Percentiles rank a stretch among this genome's conserved stretches.
phyloP scores from a whole-genome alignment of 1,140 invertebrate genomes.

The Cherax quadricarinatus region DNA sequence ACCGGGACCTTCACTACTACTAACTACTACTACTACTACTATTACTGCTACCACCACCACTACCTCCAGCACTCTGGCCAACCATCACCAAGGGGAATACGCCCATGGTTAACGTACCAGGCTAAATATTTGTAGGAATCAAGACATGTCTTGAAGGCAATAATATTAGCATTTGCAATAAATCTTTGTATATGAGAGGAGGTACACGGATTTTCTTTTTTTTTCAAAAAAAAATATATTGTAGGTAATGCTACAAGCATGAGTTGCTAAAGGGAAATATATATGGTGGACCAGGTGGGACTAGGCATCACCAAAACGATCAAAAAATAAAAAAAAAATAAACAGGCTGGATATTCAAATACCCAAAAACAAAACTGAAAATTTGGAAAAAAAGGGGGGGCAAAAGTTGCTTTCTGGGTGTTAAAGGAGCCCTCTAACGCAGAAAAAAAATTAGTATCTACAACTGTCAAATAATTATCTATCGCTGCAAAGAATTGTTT shows the following conservation, averaged over 20 bases:
- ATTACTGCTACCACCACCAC: too few relatives aligned
- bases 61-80: too few relatives aligned
- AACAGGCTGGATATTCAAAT: neutral
- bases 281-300: neutral
- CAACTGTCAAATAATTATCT: too few relatives aligned
- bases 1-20: neutral
- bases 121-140: neutral
- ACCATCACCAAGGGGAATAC: neutral
- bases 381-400: too few relatives aligned
- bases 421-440: too few relatives aligned
- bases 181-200: neutral
- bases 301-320: neutral
- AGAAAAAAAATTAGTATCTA: too few relatives aligned
- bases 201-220: neutral
- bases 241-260: neutral
- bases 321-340: neutral
- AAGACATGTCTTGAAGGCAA: neutral
- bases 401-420: too few relatives aligned
- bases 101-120: too few relatives aligned
- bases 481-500: too few relatives aligned
- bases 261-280: neutral
- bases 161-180: neutral
- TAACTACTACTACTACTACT: neutral
- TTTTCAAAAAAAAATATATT: too few relatives aligned
- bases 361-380: too few relatives aligned